phyloP scores from a whole-genome alignment of 2,113 vertebrate genomes.

The Trachemys scripta region DNA sequence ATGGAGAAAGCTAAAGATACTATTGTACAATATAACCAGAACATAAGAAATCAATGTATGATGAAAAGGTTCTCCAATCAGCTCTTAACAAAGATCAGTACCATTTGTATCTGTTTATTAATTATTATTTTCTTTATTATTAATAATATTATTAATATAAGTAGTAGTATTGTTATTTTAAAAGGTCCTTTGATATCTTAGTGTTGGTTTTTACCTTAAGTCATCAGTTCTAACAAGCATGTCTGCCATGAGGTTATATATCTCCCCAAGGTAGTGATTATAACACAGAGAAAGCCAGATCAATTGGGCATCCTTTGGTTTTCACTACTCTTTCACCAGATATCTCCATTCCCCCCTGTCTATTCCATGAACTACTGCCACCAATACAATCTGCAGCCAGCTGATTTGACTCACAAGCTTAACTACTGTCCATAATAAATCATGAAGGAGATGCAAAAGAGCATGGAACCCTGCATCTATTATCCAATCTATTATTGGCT shows the following conservation, averaged over 20 bases:
- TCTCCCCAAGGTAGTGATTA: not conserved
- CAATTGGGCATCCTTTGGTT: not conserved
- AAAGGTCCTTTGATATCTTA: conserved; percentile 11
- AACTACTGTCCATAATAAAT: not conserved
- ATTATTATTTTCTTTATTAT: not conserved
- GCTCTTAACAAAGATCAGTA: not conserved
- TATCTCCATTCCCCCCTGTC: not conserved
- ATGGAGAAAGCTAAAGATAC: conserved; percentile 22
- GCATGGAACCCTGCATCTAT: not conserved
- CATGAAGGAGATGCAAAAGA: not conserved
- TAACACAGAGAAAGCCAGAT: not conserved
- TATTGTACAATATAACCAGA: not conserved
- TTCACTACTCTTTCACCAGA: not conserved
- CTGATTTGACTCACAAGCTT: conserved; percentile 3
- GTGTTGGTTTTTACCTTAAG: conserved; percentile 2
- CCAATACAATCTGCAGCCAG: not conserved
- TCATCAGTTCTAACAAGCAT: conserved; percentile 25
- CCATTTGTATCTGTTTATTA: not conserved
- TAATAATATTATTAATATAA: not conserved
- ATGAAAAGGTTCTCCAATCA: not conserved
- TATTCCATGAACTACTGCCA: not conserved
- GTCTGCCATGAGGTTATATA: not conserved
- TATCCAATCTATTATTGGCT: not conserved
- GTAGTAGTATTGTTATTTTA: not conserved
- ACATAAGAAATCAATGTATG: not conserved